phyloP scores from a whole-genome alignment of 1,140 invertebrate species.

The Druon quercuslanigerum region DNA sequence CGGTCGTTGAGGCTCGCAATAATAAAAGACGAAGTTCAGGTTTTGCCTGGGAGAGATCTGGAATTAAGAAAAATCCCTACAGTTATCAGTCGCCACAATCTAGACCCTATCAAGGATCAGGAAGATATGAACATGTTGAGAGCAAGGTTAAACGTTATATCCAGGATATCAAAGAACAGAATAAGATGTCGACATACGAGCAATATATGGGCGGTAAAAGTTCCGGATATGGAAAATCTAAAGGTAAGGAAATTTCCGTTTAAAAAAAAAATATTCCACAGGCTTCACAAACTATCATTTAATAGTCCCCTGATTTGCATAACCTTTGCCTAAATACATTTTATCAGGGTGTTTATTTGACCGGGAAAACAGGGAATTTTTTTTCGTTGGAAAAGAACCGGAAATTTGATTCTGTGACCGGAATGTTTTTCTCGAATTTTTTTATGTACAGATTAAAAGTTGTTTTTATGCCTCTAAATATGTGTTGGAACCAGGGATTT shows the following conservation, averaged over 20 bases:
- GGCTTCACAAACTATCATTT: too few relatives aligned
- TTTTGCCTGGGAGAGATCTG: background rate
- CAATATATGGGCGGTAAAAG: constrained; percentile 46
- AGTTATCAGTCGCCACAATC: constrained; percentile 21
- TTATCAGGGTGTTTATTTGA: too few relatives aligned
- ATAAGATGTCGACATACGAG: constrained; percentile 51
- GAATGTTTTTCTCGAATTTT: too few relatives aligned
- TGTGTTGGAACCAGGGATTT: too few relatives aligned
- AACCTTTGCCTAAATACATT: too few relatives aligned
- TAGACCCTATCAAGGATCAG: constrained; percentile 33
- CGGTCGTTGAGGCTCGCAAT: constrained; percentile 31
- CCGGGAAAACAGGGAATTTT: too few relatives aligned
- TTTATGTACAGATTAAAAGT: too few relatives aligned
- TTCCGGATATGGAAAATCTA: constrained; percentile 45
- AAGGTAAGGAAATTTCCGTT: constrained; percentile 41
- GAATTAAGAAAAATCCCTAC: constrained; percentile 21
- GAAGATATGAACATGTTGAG: constrained; percentile 58
- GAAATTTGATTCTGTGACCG: too few relatives aligned
- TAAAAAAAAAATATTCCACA: too few relatives aligned
- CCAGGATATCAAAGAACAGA: constrained; percentile 60
- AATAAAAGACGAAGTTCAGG: constrained; percentile 34
- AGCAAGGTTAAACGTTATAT: constrained; percentile 71
- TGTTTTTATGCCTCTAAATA: too few relatives aligned
- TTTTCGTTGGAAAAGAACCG: too few relatives aligned
- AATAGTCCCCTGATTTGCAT: too few relatives aligned